phyloP scores from a whole-genome alignment of 2,888 invertebrate genomes.

The Deroplatys truncata region DNA sequence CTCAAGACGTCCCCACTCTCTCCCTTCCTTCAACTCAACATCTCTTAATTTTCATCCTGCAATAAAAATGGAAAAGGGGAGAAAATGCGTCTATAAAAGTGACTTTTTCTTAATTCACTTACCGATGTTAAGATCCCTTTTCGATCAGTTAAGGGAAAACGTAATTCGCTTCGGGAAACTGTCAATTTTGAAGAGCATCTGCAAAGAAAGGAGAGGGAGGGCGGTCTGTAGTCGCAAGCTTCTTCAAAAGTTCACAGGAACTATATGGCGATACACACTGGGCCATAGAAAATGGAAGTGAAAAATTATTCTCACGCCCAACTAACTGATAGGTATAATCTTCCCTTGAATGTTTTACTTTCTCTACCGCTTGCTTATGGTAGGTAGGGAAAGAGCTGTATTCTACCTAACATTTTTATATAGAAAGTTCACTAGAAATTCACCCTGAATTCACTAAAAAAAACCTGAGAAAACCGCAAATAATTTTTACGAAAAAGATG shows the following conservation, averaged over 20 bases:
- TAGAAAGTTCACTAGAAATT: no score
- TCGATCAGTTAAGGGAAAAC: not conserved
- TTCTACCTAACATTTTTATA: no score
- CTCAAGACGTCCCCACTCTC: not conserved
- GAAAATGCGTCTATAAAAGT: not conserved
- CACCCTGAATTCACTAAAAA: no score
- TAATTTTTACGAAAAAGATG: no score
- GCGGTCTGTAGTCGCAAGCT: not conserved
- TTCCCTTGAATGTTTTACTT: no score
- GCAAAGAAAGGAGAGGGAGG: not conserved
- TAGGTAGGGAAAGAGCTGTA: no score
- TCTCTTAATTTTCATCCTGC: not conserved
- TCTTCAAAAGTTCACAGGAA: not conserved
- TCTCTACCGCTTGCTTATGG: no score
- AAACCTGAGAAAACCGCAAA: no score
- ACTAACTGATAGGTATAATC: no score
- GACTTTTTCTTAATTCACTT: not conserved
- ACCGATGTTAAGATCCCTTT: not conserved
- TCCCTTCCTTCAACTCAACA: not conserved
- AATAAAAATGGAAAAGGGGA: not conserved
- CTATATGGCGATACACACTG: no score
- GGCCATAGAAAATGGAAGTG: no score
- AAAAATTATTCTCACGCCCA: no score
- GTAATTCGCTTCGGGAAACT: not conserved
- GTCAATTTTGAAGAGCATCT: not conserved